Evolutionary conservation across 2,888 invertebrate species (phyloP), one percentile per base, ranked within the genome.

Genomic region (Cecidostiba fungosa): DNA sequence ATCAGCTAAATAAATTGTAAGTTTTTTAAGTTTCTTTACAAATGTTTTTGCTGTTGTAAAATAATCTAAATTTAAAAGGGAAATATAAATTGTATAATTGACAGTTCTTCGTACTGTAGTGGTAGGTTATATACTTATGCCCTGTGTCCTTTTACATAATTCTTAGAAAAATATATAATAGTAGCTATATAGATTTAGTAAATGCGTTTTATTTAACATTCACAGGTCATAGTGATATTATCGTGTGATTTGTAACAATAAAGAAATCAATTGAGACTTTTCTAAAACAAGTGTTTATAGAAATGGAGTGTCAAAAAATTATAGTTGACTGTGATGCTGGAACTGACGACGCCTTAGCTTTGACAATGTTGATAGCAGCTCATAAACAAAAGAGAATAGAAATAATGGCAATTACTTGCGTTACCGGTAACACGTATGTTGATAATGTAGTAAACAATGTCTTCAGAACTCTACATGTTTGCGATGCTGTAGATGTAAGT

Each of bases 391-490:
- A 93, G 0, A 88, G 92, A 77, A 90, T 95, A 23, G 91, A 95
- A 88, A 92, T 97, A 66, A 91, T 96, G 73, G 97, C 95, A 0
- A 94, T 98, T 1, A 97, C 97, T 0, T 97, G 97, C 79, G 96
- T 95, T 0, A 94, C 95, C 89, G 98, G 98, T 0, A 98, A 97
- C 90, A 96, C 97, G 0, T 93, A 92, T 1, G 94, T 97, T 78
- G 95, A 96, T 16, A 95, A 97, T 90, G 96, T 96, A 0, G 94
- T 95, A 43, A 93, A 93, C 26, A 97, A 98, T 91, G 96, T 97
- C 36, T 95, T 96, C 72, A 94, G 96, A 88, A 95, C 96, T 80
- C 92, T 97, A 16, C 94, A 95, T 88, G 93, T 95, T 10, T 95
- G 95, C 16, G 93, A 94, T 29, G 94, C 95, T 86, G 94, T 94